phyloP scores from a whole-genome alignment of 2,888 invertebrate species.

The Drosophila crucigera region DNA sequence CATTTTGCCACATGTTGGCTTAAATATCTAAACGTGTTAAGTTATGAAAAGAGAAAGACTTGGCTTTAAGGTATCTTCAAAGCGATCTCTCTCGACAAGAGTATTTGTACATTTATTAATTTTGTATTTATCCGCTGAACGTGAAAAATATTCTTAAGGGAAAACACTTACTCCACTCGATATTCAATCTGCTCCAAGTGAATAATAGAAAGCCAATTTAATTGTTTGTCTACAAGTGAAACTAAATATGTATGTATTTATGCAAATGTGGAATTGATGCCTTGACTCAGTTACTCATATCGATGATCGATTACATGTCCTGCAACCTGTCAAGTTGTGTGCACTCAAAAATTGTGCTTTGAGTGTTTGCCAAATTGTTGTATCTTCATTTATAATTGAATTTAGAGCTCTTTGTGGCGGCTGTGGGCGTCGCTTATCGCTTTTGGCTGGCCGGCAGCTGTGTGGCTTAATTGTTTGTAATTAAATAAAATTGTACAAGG shows the following conservation, averaged over 20 bases:
- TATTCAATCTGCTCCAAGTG: neutral
- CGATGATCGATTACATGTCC: neutral
- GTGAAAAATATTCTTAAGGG: neutral
- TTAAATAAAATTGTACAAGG: constrained; percentile 82
- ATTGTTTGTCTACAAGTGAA: too few relatives aligned
- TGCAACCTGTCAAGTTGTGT: neutral
- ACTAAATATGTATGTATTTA: too few relatives aligned
- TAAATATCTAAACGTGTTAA: too few relatives aligned
- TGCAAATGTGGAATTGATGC: too few relatives aligned
- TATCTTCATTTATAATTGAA: constrained; percentile 35
- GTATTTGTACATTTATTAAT: neutral
- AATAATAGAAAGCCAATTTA: neutral
- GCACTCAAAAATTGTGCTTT: neutral
- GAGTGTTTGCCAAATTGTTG: constrained; percentile 21
- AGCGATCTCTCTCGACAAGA: neutral
- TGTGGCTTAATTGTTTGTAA: constrained; percentile 78
- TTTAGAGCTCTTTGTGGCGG: constrained; percentile 34
- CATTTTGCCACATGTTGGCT: too few relatives aligned
- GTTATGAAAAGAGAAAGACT: neutral
- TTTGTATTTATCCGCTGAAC: neutral
- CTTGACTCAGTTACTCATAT: neutral
- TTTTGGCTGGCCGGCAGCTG: constrained; percentile 42
- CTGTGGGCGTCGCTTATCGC: constrained; percentile 46
- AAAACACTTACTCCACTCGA: neutral
- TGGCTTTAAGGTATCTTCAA: neutral